Evolutionary conservation across 2,113 vertebrate genomes (phyloP), one percentile per base, ranked within the genome.

Genomic region (Zosterops japonicus): DNA sequence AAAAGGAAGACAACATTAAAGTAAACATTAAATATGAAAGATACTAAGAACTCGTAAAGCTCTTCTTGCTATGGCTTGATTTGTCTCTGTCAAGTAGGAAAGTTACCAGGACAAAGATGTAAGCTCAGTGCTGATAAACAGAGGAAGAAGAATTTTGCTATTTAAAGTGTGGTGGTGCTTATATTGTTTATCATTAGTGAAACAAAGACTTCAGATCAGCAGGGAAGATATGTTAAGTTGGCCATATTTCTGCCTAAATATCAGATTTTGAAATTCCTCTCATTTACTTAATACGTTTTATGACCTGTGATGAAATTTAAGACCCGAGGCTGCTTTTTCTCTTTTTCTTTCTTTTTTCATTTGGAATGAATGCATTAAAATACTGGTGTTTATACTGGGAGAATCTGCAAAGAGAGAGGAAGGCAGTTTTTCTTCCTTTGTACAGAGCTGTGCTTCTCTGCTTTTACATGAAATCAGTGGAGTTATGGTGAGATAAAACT

Each of bases 1-100:
- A 94, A 77, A 72, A 93, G 59, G 17, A 84, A 14, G 18, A 29
- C 76, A 93, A 35, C 60, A 41, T 91, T 87, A 80, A 94, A 92
- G 76, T 85, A 95, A 87, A 82, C 44, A 49, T 90, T 89, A 89
- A 94, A 89, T 87, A 74, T 55, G 64, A 94, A 93, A 89, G 71
- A 77, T 16, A 60, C 56, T 35, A 68, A 69, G 89, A 64, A 89
- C 59, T 77, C 90, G 21, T 87, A 87, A 91, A 81, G 57, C 42
- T 68, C 1, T 84, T 79, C 53, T 93, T 8, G 76, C 25, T 64
- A 4, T 65, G 79, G 27, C n/a, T 88, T 91, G 79, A 82, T 76
- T 92, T 60, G 41, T 75, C 57, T 79, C 65, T 91, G 57, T 87
- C 81, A 92, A 83, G 68, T 42, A 52, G 36, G 77, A 88, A 81